Evolutionary conservation across 2,797 vertebrate genomes (phyloP), one percentile per base, ranked within the genome.

Genomic region (Babyrousa celebensis): DNA sequence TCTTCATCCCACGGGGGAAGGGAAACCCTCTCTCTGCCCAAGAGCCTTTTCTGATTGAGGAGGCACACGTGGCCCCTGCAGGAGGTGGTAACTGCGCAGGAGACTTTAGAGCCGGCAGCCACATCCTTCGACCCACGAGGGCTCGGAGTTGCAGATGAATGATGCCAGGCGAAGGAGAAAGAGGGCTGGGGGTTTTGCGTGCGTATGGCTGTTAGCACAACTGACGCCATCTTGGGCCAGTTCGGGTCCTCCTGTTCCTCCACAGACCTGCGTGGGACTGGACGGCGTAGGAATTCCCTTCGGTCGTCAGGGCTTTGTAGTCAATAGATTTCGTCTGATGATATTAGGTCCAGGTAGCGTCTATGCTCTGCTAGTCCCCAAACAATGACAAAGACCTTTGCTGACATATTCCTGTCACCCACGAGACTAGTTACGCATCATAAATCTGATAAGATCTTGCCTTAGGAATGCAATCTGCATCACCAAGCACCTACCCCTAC

Each of bases 21-120:
- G 43, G 54, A 58, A 12, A 8, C 25, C 2, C 16, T 68, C 29
- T 54, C 58, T 68, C 56, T 36, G 52, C 52, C 54, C 36, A 9
- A 23, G 75, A 60, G n/a, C 5, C 27, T 58, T 15, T 29, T 54
- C 27, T 43, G 0, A 36, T 32, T 3, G n/a, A 25, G 29, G 48
- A 83, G 14, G 20, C 32, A n/a, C 14, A 25, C 15, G 1, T 12
- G 52, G 12, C 17, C 36, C 6, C 0, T 4, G 12, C 36, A 23
- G 25, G 65, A 20, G 21, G n/a, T 48, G n/a, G 27, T 4, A 6
- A 29, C 16, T 8, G 4, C 36, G 18, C 36, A n/a, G 83, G 60
- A 27, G 16, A 3, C 6, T 27, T 12, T 1, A 4, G 78, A 1
- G 21, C 32, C 40, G 12, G 27, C 1, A 0, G n/a, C 4, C 3